phyloP scores from a whole-genome alignment of 1,140 invertebrate species.

The Lepidurus arcticus region DNA sequence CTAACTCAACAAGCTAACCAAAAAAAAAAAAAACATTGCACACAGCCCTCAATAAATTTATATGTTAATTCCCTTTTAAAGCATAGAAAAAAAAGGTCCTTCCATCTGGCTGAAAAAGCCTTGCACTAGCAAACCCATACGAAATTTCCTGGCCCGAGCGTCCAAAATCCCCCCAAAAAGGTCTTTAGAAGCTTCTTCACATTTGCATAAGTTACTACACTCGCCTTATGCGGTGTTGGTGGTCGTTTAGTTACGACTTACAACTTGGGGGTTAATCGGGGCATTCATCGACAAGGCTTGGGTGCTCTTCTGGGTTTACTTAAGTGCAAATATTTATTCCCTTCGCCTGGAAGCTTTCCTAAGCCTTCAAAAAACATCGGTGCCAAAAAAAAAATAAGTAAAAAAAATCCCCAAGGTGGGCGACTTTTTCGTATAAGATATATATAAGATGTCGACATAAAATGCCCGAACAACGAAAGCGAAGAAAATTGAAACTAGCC shows the following conservation, averaged over 20 bases:
- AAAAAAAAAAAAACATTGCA: not conserved
- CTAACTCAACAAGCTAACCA: too few relatives aligned
- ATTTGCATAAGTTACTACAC: slow-evolving; percentile 16
- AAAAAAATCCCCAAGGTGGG: too few relatives aligned
- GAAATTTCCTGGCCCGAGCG: not conserved
- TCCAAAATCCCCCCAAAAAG: not conserved
- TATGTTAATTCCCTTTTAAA: not conserved
- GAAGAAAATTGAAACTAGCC: too few relatives aligned
- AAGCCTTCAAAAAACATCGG: not conserved
- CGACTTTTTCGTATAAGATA: not conserved
- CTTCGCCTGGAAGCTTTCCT: not conserved
- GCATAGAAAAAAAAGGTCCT: not conserved
- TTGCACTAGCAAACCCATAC: not conserved
- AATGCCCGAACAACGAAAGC: too few relatives aligned
- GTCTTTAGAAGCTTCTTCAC: slow-evolving; percentile 5
- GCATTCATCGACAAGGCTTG: slow-evolving; percentile 21
- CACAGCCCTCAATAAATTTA: slow-evolving; percentile 7
- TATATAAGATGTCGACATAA: too few relatives aligned
- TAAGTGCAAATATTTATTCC: slow-evolving; percentile 9
- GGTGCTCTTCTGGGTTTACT: slow-evolving; percentile 17
- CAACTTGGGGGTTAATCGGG: slow-evolving; percentile 17
- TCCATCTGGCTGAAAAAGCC: not conserved
- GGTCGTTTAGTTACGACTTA: slow-evolving; percentile 15
- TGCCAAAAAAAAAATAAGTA: too few relatives aligned
- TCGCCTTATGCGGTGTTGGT: slow-evolving; percentile 20